These are phyloP conservation scores for Agonopterix arenella DNA, from an alignment of 2,888 invertebrate species.

Conservation along the genomic window DNA sequence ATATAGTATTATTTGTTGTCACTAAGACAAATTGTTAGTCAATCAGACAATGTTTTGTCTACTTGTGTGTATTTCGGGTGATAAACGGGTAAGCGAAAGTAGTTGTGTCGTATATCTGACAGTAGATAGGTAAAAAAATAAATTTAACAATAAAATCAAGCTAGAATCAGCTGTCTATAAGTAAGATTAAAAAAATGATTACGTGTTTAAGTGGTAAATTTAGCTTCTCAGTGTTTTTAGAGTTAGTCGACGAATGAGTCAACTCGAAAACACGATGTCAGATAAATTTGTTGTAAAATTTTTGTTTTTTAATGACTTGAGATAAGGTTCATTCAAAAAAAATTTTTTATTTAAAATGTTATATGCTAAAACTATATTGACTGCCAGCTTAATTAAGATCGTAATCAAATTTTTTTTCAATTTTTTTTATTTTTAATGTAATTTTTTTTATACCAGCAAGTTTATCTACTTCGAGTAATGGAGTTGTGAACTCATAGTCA, in stretches of 20 bases:
- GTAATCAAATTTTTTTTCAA: constrained; percentile 3
- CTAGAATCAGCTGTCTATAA: constrained; percentile 56
- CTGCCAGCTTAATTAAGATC: not conserved
- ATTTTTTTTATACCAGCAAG: constrained; percentile 27
- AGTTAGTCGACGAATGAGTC: constrained; percentile 76
- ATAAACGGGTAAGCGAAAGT: constrained; percentile 64
- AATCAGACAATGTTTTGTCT: constrained; percentile 2
- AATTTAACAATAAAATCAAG: constrained; percentile 60
- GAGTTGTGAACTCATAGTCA: constrained; percentile 70
- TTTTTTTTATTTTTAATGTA: constrained; percentile 18
- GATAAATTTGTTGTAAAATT: constrained; percentile 58
- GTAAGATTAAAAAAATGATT: constrained; percentile 38
- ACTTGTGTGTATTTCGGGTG: constrained; percentile 45
- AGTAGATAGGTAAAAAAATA: constrained; percentile 64
- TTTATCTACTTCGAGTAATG: constrained; percentile 66
- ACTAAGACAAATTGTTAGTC: constrained; percentile 14
- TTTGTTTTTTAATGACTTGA: not conserved
- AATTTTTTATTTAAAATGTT: not conserved
- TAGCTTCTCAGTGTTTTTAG: constrained; percentile 77
- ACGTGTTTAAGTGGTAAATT: constrained; percentile 52
- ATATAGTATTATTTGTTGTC: constrained; percentile 16
- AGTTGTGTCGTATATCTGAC: constrained; percentile 49
- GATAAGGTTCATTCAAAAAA: not conserved
- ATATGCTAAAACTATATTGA: not conserved
- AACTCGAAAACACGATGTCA: constrained; percentile 59